Evolutionary conservation across 2,888 invertebrate genomes (phyloP), one percentile per base, ranked within the genome.

Genomic region (Sarcophaga rosellei): DNA sequence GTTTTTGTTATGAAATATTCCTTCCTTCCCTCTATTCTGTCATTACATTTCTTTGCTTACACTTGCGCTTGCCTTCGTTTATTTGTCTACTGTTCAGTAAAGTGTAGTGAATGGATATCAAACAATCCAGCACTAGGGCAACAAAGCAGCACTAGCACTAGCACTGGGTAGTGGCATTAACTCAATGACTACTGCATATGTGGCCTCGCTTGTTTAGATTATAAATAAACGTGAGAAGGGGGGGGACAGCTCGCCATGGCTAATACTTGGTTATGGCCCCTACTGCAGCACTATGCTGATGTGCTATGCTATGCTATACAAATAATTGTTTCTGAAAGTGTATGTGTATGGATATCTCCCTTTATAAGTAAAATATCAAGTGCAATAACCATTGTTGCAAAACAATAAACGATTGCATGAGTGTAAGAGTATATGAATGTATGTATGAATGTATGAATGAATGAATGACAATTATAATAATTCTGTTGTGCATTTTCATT

Each of bases 391-490:
- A 77, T 85, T 81, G 73, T 77, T 73, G n/a, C 76, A 23, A 57
- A 73, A 69, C 76, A 80, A 81, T 35, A 35, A 35, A 35, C 35
- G 35, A 35, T 35, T 8, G 10, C 35, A 35, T 35, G 35, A 35
- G 35, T 35, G 35, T 10, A 35, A 10, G 35, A 6, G 6, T 35
- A 1, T 35, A 35, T 35, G 35, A 6, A 35, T 35, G 35, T 25
- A 25, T 25, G 25, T 3, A 23, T 23, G 23, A 23, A 23, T 23
- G n/a, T n/a, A 8, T 35, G 35, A 35, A 10, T 35, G 35, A 35
- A 35, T 70, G 53, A 53, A 68, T 81, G 76, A 77, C 80, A 84
- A 73, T 81, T 77, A 77, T 80, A 76, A 77, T 84, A 53, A 81
- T 61, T 47, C 35, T 70, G 57, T 81, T 81, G 68, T 69, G 62